Percentiles rank a stretch among this genome's conserved stretches.
phyloP scores from a whole-genome alignment of 2,113 vertebrate species.

The Centropristis striata region DNA sequence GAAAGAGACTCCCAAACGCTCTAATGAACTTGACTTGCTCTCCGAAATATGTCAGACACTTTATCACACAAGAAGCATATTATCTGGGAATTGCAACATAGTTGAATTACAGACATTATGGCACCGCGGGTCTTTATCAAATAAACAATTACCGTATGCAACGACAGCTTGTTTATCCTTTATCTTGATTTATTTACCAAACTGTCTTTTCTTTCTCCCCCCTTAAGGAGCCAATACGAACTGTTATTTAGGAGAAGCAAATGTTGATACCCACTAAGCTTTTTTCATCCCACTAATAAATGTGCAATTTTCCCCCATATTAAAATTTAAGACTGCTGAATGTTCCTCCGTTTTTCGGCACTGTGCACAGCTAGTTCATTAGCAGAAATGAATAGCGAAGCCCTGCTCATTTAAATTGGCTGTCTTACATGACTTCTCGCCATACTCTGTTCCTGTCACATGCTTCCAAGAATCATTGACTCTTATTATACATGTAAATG shows the following conservation, averaged over 20 bases:
- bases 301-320: conserved; percentile 79
- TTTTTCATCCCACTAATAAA: conserved; percentile 73
- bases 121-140: conserved; percentile 93
- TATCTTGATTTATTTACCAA: conserved; percentile 85
- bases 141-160: conserved; percentile 85
- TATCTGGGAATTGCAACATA: conserved; percentile 91
- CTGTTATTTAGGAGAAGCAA: conserved; percentile 67
- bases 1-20: conserved; percentile 84
- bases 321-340: conserved; percentile 85
- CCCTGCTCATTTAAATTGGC: conserved; percentile 99
- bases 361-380: conserved; percentile 98
- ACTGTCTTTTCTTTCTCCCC: conserved; percentile 50
- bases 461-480: conserved; percentile 99
- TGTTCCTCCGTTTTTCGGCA: conserved; percentile 74
- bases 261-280: conserved; percentile 56
- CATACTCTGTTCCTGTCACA: conserved; percentile 99
- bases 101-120: conserved; percentile 94
- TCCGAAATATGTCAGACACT: conserved; percentile 89
- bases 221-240: conserved; percentile 59
- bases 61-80: conserved; percentile 95
- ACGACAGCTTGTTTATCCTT: conserved; percentile 85
- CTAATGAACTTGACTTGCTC: conserved; percentile 84
- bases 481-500: conserved; percentile 99
- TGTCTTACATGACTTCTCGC: conserved; percentile 99
- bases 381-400: conserved; percentile 99